These are phyloP conservation scores for Trididemnum miniatum DNA, from an alignment of 23 tunicate genomes.

Conservation along the genomic window DNA sequence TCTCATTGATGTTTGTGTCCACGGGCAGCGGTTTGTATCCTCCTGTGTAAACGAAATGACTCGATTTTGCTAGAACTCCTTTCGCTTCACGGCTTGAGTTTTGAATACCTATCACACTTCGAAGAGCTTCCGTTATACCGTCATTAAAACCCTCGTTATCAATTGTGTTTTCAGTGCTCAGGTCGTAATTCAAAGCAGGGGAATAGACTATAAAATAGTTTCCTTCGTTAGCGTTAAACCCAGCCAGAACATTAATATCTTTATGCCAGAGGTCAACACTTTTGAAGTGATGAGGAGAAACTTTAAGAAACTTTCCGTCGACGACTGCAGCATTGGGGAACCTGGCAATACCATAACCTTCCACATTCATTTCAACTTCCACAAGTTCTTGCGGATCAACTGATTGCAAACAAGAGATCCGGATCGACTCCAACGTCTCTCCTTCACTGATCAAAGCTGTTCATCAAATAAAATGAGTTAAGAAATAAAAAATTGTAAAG, in stretches of 20 bases:
- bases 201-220: slow-evolving; percentile 79
- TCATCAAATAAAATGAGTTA: too few species aligned
- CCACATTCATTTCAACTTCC: slow-evolving; percentile 44
- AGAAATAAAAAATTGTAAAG: too few species aligned
- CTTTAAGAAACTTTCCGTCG: slow-evolving; percentile 49
- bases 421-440: not conserved
- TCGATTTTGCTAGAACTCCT: slow-evolving; percentile 22
- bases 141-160: slow-evolving; percentile 10
- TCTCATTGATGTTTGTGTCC: not conserved
- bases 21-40: slow-evolving; percentile 13
- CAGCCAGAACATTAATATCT: slow-evolving; percentile 61
- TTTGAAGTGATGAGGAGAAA: slow-evolving; percentile 1
- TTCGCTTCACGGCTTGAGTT: not conserved
- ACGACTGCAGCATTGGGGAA: slow-evolving; percentile 71
- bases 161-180: slow-evolving; percentile 35
- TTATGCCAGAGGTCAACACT: not conserved
- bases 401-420: not conserved
- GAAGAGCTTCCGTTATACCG: slow-evolving; percentile 41
- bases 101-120: not conserved
- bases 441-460: not conserved
- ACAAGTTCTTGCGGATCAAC: slow-evolving; percentile 40
- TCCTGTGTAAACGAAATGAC: slow-evolving; percentile 55
- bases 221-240: slow-evolving; percentile 84
- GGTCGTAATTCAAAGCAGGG: slow-evolving; percentile 26
- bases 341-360: slow-evolving; percentile 57